These are phyloP conservation scores for Microtus montanus DNA, from an alignment of 2,113 vertebrate genomes.

Conservation along the genomic window DNA sequence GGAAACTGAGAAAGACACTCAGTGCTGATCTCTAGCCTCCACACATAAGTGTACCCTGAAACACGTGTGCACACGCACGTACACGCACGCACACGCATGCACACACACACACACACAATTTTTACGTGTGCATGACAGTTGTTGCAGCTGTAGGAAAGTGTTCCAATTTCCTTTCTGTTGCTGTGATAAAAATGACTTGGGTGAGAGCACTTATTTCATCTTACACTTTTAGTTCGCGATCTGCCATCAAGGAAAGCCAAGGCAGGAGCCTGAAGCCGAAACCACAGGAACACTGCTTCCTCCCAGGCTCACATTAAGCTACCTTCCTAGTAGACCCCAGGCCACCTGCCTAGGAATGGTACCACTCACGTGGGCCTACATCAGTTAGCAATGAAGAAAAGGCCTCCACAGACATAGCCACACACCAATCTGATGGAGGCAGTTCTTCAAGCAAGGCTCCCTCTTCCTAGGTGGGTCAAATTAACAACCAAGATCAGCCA, in stretches of 20 bases:
- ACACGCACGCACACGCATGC: fast-evolving
- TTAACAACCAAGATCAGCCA: neutral
- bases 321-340: neutral
- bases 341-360: neutral
- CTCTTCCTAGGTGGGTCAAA: neutral
- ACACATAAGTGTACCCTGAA: neutral
- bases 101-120: too few species aligned
- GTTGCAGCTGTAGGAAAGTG: neutral
- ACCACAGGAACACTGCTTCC: neutral
- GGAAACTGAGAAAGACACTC: neutral
- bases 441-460: neutral
- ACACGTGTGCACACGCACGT: neutral
- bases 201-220: neutral
- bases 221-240: neutral
- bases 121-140: neutral
- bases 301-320: neutral
- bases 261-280: neutral
- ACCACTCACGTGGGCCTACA: neutral
- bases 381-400: neutral
- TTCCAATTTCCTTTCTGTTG: neutral
- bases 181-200: neutral
- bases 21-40: neutral
- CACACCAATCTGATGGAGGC: neutral
- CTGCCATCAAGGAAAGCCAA: neutral
- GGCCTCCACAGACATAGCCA: neutral